These are phyloP conservation scores for Xenopus petersii DNA, from an alignment of 2,797 vertebrate genomes.

Conservation along the genomic window DNA sequence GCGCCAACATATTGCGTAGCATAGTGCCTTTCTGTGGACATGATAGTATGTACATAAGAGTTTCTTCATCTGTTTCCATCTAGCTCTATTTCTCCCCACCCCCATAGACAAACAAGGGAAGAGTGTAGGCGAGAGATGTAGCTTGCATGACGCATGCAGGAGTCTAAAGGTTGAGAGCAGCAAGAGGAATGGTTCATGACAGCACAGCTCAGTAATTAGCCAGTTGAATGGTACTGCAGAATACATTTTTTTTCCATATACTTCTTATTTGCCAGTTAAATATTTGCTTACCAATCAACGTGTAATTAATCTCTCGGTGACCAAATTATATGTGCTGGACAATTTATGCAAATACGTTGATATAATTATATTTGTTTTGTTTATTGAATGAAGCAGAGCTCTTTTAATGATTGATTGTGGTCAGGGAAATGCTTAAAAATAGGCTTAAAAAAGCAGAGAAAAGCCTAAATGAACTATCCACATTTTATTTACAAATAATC, in stretches of 20 bases:
- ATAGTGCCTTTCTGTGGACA: neutral
- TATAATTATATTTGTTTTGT: neutral
- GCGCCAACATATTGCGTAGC: too few species aligned
- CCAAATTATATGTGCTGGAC: neutral
- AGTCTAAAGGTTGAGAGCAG: constrained; percentile 44
- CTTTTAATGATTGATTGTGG: neutral
- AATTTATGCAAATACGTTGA: neutral
- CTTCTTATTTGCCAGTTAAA: neutral
- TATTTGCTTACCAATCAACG: constrained; percentile 7
- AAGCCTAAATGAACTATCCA: too few species aligned
- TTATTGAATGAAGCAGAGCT: neutral
- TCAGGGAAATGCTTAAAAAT: neutral
- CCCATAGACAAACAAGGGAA: constrained; percentile 30
- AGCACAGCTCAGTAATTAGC: constrained; percentile 6
- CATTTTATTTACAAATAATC: too few species aligned
- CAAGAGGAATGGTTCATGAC: constrained; percentile 3
- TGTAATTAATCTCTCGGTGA: neutral
- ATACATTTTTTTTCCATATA: neutral
- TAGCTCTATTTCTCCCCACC: constrained; percentile 7
- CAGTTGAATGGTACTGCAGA: neutral
- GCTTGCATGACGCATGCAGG: constrained; percentile 27
- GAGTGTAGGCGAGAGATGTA: constrained; percentile 39
- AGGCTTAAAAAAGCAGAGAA: too few species aligned
- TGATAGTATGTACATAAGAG: neutral
- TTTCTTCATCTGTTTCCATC: constrained; percentile 10